phyloP scores from a whole-genome alignment of 1,140 invertebrate genomes.

The Leptopilina clavipes region DNA sequence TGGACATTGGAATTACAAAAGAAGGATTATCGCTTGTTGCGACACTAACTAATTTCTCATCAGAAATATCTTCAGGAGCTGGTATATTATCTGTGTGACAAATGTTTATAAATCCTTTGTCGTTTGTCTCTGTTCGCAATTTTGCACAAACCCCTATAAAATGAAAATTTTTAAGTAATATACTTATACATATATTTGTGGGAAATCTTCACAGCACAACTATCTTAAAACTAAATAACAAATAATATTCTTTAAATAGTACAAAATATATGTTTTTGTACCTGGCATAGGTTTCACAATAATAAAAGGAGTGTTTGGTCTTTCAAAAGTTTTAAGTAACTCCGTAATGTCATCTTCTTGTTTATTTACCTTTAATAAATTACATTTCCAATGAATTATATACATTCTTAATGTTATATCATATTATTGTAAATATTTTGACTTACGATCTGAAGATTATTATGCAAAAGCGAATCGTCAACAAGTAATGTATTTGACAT shows the following conservation, averaged over 20 bases:
- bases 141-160: slow-evolving; percentile 89
- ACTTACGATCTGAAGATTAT: slow-evolving; percentile 42
- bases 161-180: background rate
- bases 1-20: slow-evolving; percentile 91
- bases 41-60: slow-evolving; percentile 83
- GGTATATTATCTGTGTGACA: slow-evolving; percentile 86
- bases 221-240: too few relatives aligned
- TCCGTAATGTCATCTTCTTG: slow-evolving; percentile 43
- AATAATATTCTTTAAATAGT: too few relatives aligned
- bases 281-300: slow-evolving; percentile 45
- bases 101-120: slow-evolving; percentile 88
- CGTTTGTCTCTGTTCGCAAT: slow-evolving; percentile 79
- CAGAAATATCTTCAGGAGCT: slow-evolving; percentile 85
- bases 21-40: slow-evolving; percentile 82
- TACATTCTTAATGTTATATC: too few relatives aligned
- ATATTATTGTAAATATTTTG: slow-evolving; percentile 16
- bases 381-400: background rate
- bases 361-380: slow-evolving; percentile 40
- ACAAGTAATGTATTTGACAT: slow-evolving; percentile 44
- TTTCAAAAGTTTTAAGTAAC: slow-evolving; percentile 38
- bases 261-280: background rate
- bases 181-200: too few relatives aligned
- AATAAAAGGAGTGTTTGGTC: slow-evolving; percentile 39
- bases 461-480: slow-evolving; percentile 39
- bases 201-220: too few relatives aligned